Base-by-base conservation (phyloP, 2,113 vertebrate species). In the Potamarius usumacintae region DNA sequence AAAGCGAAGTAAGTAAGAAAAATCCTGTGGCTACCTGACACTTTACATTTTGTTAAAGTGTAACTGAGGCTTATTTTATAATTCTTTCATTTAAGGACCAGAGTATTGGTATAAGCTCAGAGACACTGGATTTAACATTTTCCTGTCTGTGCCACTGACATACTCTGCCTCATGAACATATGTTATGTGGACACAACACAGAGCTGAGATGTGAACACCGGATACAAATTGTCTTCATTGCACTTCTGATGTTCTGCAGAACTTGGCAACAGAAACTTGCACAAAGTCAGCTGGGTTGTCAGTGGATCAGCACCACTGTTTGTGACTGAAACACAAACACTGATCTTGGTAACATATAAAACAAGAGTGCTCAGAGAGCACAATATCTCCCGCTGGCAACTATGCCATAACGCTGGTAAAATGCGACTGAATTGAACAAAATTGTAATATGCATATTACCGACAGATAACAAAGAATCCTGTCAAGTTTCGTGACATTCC, bases 211-310 rank as follows among this genome's bases (percentile, higher is more conserved):
- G 52, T 79, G 76, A 78, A 78, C 48, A 78, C 76, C 22, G 50
- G 22, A n/a, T 55, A 79, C 76, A 15, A 55, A 55, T 48, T 74
- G 50, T 55, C 5, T 55, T 79, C 11, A 27, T 79, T 12, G 55
- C 50, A 27, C 76, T n/a, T 79, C 76, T n/a, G 76, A 53, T 78
- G 25, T 78, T 55, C 55, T 27, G n/a, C 76, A 55, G 25, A 78
- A 52, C 76, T 78, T 78, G 52, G 76, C 76, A 78, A 53, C 4
- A 14, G 11, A 27, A 52, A 25, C 34, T 50, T 25, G 67, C 5
- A 34, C 15, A 8, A 74, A 74, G 18, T 7, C n/a, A 15, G 65
- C 67, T 67, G 8, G 34, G 30, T 48, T 42, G 20, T 18, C 22
- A 53, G 25, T n/a, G 50, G 22, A 5, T n/a, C 20, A n/a, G 76